Percentiles rank a stretch among this genome's conserved stretches.
phyloP scores from a whole-genome alignment of 2,888 invertebrate genomes.

The Augochlorella aurata region DNA sequence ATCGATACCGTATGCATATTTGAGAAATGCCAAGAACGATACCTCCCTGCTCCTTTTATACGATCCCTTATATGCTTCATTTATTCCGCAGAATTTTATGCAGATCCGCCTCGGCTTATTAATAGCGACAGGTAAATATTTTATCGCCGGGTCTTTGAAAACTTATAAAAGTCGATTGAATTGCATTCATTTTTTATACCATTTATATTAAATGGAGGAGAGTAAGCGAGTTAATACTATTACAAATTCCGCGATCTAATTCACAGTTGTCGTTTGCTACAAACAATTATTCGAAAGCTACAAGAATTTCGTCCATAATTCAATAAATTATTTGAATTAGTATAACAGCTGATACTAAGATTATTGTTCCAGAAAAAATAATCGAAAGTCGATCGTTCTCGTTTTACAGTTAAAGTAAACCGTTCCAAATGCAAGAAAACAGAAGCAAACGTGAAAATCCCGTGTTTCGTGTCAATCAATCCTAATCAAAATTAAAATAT shows the following conservation, averaged over 20 bases:
- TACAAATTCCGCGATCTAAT: too few species aligned
- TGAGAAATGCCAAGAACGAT: conserved; percentile 4
- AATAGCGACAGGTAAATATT: not conserved
- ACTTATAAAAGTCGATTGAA: not conserved
- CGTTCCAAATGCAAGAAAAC: too few species aligned
- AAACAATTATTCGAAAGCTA: too few species aligned
- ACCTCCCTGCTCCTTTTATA: not conserved
- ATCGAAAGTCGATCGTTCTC: too few species aligned
- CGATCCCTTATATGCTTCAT: not conserved
- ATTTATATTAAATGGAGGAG: not conserved
- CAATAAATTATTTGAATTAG: too few species aligned
- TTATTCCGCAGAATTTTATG: not conserved
- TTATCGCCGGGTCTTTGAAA: not conserved
- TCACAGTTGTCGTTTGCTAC: too few species aligned
- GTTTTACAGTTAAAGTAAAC: too few species aligned
- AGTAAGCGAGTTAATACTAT: too few species aligned
- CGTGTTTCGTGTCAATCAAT: not conserved
- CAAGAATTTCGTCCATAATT: too few species aligned
- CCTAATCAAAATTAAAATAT: not conserved
- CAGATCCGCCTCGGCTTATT: not conserved
- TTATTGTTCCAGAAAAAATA: too few species aligned
- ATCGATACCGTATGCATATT: conserved; percentile 15
- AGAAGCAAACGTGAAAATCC: not conserved
- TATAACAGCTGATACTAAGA: too few species aligned
- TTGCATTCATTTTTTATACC: not conserved